phyloP scores from a whole-genome alignment of 2,113 vertebrate genomes.

The Myrmecophaga tridactyla region DNA sequence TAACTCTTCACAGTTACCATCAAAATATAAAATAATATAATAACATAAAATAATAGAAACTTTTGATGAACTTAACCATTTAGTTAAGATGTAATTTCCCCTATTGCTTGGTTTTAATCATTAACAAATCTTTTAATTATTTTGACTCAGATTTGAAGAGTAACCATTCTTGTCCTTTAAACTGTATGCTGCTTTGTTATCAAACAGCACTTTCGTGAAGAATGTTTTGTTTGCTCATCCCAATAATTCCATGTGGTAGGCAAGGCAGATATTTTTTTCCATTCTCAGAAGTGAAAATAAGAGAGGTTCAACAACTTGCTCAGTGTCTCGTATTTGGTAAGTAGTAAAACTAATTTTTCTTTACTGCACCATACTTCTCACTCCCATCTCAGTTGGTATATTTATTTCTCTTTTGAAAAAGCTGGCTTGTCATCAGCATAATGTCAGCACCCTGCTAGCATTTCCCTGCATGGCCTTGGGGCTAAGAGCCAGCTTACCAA shows the following conservation, averaged over 20 bases:
- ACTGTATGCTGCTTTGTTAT: not conserved
- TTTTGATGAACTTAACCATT: not conserved
- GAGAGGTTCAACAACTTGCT: not conserved
- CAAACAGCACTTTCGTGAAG: not conserved
- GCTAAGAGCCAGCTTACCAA: not conserved
- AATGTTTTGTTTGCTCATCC: not conserved
- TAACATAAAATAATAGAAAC: too few species aligned
- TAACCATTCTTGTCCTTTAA: not conserved
- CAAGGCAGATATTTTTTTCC: not conserved
- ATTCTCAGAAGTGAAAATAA: not conserved
- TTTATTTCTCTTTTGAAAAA: not conserved
- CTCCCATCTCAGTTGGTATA: not conserved
- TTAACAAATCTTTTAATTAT: not conserved
- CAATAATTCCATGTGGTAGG: not conserved
- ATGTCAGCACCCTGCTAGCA: not conserved
- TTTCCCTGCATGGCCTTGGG: not conserved
- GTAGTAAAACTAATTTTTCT: not conserved
- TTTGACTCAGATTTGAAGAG: conserved; percentile 8
- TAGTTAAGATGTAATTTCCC: not conserved
- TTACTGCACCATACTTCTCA: not conserved
- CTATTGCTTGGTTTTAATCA: not conserved
- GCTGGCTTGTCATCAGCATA: not conserved
- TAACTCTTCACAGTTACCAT: not conserved
- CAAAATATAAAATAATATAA: not conserved
- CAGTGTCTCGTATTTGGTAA: not conserved